Evolutionary conservation across 2,888 invertebrate genomes (phyloP).

Genomic region (Pogonocherus hispidulus): DNA sequence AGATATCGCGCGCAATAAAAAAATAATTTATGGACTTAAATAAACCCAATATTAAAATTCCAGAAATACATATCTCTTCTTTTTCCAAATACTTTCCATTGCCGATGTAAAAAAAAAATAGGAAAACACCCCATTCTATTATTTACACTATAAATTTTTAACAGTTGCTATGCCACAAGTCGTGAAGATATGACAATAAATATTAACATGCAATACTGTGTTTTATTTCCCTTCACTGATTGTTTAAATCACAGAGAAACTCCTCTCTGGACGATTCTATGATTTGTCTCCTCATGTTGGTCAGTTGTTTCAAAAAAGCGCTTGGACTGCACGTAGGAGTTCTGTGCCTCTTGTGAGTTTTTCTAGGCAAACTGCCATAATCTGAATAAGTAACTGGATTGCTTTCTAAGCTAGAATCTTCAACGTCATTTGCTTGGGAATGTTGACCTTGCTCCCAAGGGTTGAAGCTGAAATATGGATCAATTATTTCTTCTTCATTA

Average conservation of each 20-base stretch:
- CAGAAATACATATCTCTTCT: too few species aligned
- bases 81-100: too few species aligned
- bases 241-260: conserved; percentile 51
- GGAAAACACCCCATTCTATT: too few species aligned
- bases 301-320: conserved; percentile 73
- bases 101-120: too few species aligned
- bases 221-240: conserved; percentile 5
- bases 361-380: conserved; percentile 66
- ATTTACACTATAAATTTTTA: too few species aligned
- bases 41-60: too few species aligned
- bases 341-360: conserved; percentile 53
- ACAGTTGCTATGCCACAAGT: too few species aligned
- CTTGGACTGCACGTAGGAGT: conserved; percentile 68
- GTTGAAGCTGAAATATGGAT: conserved; percentile 1
- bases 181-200: too few species aligned
- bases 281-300: conserved; percentile 72
- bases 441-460: conserved; percentile 38
- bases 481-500: conserved; percentile 28
- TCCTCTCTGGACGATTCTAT: conserved; percentile 71
- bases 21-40: too few species aligned
- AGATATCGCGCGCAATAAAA: too few species aligned
- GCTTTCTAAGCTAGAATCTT: conserved; percentile 65
- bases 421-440: conserved; percentile 51
- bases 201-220: too few species aligned
- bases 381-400: conserved; percentile 63